phyloP scores from a whole-genome alignment of 2,797 vertebrate species.

The Eulemur coronatus region DNA sequence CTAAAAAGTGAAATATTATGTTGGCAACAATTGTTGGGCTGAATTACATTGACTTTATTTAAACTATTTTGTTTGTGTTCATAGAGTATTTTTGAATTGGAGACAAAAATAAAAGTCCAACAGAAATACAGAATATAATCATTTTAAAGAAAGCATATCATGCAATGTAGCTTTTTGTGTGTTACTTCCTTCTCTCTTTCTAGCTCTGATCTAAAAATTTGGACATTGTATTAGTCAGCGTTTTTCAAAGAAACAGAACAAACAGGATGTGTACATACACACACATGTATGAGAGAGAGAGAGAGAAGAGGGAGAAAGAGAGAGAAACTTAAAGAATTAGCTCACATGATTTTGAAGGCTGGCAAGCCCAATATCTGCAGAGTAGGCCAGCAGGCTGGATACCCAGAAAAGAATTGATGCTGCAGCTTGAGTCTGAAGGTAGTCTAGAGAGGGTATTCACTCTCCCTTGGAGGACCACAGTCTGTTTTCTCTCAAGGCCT shows the following conservation, averaged over 20 bases:
- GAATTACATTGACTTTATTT: background rate
- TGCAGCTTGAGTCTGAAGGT: background rate
- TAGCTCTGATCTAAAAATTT: background rate
- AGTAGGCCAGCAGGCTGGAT: background rate
- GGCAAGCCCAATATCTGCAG: background rate
- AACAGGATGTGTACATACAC: background rate
- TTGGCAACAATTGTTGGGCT: background rate
- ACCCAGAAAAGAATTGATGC: background rate
- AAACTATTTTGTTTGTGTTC: background rate
- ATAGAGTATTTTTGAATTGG: background rate
- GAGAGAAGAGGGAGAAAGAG: background rate
- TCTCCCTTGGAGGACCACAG: background rate
- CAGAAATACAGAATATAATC: background rate
- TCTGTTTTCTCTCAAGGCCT: background rate
- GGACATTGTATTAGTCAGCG: background rate
- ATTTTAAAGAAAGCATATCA: background rate
- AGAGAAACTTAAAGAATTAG: background rate
- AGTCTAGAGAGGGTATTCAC: background rate
- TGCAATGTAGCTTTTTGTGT: background rate
- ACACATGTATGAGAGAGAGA: accelerated
- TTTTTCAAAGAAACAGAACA: background rate
- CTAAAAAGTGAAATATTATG: background rate
- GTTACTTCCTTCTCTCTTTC: background rate
- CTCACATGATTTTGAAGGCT: background rate
- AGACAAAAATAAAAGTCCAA: background rate